A percentile compares a stretch with the other conserved stretches of the same genome.
Conservation (phyloP, 2,113 vertebrate species). For the Marcusenius ussheri region DNA sequence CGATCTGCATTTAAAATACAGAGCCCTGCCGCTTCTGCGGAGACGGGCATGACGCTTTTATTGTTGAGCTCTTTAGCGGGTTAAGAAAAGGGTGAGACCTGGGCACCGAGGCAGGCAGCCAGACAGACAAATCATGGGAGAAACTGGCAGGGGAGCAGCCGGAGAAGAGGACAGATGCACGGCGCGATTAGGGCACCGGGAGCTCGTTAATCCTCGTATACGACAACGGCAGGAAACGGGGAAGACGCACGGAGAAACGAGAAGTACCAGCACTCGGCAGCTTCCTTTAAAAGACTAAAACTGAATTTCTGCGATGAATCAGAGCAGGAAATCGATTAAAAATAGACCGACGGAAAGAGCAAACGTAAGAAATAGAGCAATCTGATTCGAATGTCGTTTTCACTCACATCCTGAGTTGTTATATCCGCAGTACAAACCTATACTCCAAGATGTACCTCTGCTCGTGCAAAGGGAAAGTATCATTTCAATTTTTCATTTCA, state of each 20-base stretch:
- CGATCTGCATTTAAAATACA: not conserved
- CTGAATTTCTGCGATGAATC: not conserved
- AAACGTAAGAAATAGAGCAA: not conserved
- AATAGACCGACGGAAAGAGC: not conserved
- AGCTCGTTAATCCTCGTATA: not conserved
- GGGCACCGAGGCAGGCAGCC: not conserved
- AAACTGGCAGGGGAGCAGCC: not conserved
- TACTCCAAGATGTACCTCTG: not conserved
- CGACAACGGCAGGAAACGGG: not conserved
- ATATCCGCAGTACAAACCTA: not conserved
- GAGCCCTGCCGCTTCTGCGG: not conserved
- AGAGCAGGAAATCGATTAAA: not conserved
- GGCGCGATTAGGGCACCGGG: not conserved
- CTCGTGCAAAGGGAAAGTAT: not conserved
- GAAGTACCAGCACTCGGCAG: not conserved
- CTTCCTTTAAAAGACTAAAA: not conserved
- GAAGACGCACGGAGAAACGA: not conserved
- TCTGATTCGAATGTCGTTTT: not conserved
- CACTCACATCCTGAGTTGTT: not conserved
- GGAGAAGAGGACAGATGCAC: not conserved
- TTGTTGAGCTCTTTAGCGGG: not conserved
- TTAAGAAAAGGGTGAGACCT: not conserved
- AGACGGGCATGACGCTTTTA: not conserved
- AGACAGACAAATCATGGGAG: not conserved
- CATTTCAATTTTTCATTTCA: not conserved